Percentiles rank a stretch among this genome's conserved stretches.
These are phyloP conservation scores for Odobenus rosmarus DNA, from an alignment of 2,113 vertebrate genomes.

Conservation along the genomic window DNA sequence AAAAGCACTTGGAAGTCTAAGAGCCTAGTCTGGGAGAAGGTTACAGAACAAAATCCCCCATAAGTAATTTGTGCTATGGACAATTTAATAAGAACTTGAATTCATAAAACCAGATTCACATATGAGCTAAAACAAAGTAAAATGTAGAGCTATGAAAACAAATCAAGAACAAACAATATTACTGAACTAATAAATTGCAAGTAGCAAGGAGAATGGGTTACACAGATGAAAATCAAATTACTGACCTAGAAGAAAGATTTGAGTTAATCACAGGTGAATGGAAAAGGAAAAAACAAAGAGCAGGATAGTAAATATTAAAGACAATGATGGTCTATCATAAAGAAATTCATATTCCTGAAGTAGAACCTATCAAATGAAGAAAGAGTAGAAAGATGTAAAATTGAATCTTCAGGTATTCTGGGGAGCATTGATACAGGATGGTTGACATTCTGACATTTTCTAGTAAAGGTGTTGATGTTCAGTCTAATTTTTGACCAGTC, in stretches of 20 bases:
- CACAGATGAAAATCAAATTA: neutral
- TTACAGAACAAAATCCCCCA: neutral
- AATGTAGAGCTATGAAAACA: neutral
- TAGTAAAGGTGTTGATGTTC: constrained; percentile 16
- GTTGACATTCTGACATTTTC: neutral
- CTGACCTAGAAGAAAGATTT: neutral
- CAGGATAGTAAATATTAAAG: neutral
- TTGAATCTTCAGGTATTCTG: neutral
- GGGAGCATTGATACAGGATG: neutral
- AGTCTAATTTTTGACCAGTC: neutral
- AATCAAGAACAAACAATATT: neutral
- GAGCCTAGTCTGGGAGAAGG: neutral
- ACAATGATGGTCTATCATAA: neutral
- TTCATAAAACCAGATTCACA: constrained; percentile 29
- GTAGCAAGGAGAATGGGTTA: neutral
- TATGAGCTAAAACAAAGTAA: neutral
- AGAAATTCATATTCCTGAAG: neutral
- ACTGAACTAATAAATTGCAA: neutral
- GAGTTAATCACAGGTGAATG: neutral
- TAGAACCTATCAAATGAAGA: neutral
- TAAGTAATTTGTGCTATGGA: neutral
- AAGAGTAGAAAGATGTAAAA: neutral
- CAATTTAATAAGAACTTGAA: constrained; percentile 9
- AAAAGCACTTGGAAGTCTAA: neutral
- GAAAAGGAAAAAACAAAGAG: neutral